Base-by-base conservation (phyloP, 1,140 invertebrate species). In the Babylonia areolata region DNA sequence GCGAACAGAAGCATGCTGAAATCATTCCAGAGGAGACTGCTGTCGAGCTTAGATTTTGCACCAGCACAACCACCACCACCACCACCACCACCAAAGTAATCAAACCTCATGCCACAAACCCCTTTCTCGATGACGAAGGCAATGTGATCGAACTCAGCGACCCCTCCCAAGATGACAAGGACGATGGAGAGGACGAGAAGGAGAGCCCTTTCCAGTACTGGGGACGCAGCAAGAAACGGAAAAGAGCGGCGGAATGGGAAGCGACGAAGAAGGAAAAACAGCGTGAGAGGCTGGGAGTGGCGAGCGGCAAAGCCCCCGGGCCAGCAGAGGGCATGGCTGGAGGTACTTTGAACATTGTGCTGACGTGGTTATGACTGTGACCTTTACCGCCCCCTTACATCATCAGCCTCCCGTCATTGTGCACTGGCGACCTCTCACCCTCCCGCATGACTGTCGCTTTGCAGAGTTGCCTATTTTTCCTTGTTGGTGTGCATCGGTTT, bases 241-340 rank as follows among this genome's bases (percentile, higher is more conserved):
- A 93, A 85, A 92, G 92, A 85, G 92, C 93, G 92, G 89, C 90
- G n/a, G 92, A 93, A 87, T 92, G 92, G 92, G 92, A 93, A 87
- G 92, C 88, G 15, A 90, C 92, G 91, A 92, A 91, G 79, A 81
- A 88, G 73, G 85, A 75, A 85, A 80, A 86, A 69, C 75, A 46
- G 51, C 81, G 58, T 39, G 86, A 87, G 37, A 42, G 51, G 40
- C 78, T 87, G 75, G 84, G 82, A 28, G 71, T 35, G 33, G 73
- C 37, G 15, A 5, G n/a, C 46, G 12, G 12, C 35, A 37, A 64
- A 12, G 15, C 58, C 28, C 58, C 58, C 15, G 20, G 28, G 28
- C 58, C 77, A 40, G 35, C 28, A 51, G 28, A 23, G 37, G n/a
- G 28, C 75, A 20, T 15, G 28, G 37, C 42, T 78, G 77, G 75